Evolutionary conservation across 2,797 vertebrate genomes (phyloP), one percentile per base, ranked within the genome.

Genomic region (Trachops cirrhosus): DNA sequence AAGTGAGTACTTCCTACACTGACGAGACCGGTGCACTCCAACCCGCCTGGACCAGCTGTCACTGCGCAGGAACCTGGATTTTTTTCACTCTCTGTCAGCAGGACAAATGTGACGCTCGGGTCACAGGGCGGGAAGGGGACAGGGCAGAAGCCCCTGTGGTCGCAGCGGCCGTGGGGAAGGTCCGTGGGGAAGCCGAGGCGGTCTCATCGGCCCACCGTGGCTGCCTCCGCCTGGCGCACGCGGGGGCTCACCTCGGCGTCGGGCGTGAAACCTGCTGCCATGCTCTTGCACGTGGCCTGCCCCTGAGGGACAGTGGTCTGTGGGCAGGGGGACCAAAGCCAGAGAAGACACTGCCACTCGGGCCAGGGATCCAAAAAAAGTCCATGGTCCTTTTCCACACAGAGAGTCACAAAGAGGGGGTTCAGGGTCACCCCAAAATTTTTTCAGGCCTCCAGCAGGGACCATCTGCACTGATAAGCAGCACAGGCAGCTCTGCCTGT

Each of bases 271-370:
- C 64, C n/a, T 2, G 16, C 64, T 10, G n/a, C 18, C 2, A 9
- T 1, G 9, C n/a, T 5, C 9, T 10, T 1, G 34, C 67, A 39
- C 34, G 0, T 4, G 4, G 67, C 67, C 67, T 8, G 3, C 4
- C 67, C n/a, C 68, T 24, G 34, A 70, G 21, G 39, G 34, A 39
- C 16, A 19, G 37, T 24, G 68, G 68, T 19, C 19, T 12, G 21
- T 24, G 68, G 4, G 68, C 5, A 0, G 68, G 37, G 18, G 32
- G 15, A 16, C 18, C 37, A 14, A 1, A 24, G 68, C 21, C 37
- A 70, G 34, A 70, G 68, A 2, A 12, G 39, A 70, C 24, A 70
- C 21, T 12, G 68, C 14, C 68, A 24, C 19, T 24, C 14, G 37
- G 22, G 21, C 21, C 68, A 2, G 37, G 68, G 68, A 39, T 14